Base-by-base conservation (phyloP, 2,888 invertebrate genomes). In the Cabera pusaria region DNA sequence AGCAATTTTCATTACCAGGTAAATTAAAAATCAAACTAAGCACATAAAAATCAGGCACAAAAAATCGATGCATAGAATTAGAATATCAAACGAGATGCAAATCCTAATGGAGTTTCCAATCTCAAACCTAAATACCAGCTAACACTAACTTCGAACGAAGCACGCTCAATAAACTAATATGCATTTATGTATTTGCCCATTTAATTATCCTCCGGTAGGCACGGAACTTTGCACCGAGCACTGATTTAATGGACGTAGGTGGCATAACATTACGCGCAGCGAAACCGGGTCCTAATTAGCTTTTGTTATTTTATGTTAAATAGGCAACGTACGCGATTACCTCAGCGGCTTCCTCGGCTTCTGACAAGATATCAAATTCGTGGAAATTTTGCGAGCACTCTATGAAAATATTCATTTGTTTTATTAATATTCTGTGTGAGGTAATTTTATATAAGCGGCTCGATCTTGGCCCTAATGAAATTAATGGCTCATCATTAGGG, bases 251-350 rank as follows among this genome's bases (percentile, higher is more conserved):
- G 47, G 50, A 41, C 45, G 47, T 51, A 52, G 46, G 49, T 46
- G 50, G 47, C 54, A 56, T 76, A 76, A 75, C 71, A 57, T 62
- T 72, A 80, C 75, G 78, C 77, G 58, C 44, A 56, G 57, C 55
- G 58, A 56, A 58, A 56, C 46, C 63, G 55, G 60, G 51, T 62
- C 64, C 72, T 85, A 83, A 87, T 88, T 86, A 86, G 71, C 68
- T 71, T 77, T 74, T 87, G 87, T 87, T 87, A 83, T 85, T 87
- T 74, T 87, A 87, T 86, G 87, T 74, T 85, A 87, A 87, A 86
- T 77, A 74, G 14, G 2, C 4, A 14, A 14, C 4, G 4, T 14
- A 79, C 67, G 58, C 63, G 74, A 72, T 72, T 72, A 49, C 46
- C 39, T 29, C 38, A 37, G 28, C 44, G 27, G 38, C 39, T 33